These are phyloP conservation scores for Lysiphlebus fabarum DNA, from an alignment of 1,140 invertebrate genomes.

Conservation along the genomic window DNA sequence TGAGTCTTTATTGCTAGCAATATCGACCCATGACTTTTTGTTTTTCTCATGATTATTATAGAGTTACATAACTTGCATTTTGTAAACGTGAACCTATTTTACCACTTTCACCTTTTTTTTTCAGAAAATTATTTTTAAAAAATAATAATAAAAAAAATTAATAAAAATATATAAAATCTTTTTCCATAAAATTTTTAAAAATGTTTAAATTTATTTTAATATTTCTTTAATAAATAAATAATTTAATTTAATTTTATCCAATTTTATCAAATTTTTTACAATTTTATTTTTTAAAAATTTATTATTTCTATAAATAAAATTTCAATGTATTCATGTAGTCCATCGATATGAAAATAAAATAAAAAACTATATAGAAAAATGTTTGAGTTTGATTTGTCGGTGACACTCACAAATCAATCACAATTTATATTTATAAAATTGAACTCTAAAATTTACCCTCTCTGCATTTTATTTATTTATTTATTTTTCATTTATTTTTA, in stretches of 20 bases:
- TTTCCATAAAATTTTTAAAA: too few relatives aligned
- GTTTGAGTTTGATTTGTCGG: constrained; percentile 20
- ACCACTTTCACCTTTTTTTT: too few relatives aligned
- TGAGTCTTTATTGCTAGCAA: constrained; percentile 15
- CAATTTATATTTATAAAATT: constrained; percentile 1
- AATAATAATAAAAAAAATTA: too few relatives aligned
- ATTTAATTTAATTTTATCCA: too few relatives aligned
- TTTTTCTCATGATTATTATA: constrained; percentile 17
- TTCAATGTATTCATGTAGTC: constrained; percentile 1
- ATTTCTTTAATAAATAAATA: too few relatives aligned
- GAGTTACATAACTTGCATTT: constrained; percentile 12
- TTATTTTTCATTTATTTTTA: constrained; percentile 16
- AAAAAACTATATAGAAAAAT: not conserved
- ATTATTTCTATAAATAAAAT: too few relatives aligned
- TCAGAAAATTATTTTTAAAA: too few relatives aligned
- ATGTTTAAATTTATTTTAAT: too few relatives aligned
- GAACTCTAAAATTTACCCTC: not conserved
- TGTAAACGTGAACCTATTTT: too few relatives aligned
- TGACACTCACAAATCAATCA: constrained; percentile 23
- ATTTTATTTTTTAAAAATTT: too few relatives aligned
- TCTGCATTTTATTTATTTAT: not conserved
- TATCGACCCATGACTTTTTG: not conserved
- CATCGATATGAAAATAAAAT: not conserved
- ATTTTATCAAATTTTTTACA: too few relatives aligned
- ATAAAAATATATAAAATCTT: too few relatives aligned